Evolutionary conservation across 2,797 vertebrate species (phyloP), one percentile per base, ranked within the genome.

Genomic region (Gymnothorax reevesii): DNA sequence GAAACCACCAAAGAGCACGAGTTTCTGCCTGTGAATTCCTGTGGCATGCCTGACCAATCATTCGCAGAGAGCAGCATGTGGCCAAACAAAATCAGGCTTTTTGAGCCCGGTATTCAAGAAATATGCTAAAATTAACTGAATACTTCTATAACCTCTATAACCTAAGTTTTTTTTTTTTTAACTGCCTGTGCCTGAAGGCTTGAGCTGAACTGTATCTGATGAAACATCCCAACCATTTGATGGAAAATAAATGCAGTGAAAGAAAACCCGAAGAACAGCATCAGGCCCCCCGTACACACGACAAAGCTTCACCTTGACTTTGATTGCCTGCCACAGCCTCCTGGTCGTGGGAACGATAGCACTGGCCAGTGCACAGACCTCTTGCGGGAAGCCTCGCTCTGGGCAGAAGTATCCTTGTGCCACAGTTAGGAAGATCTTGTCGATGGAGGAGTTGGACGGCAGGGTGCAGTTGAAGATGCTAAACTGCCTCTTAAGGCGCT

Each of bases 401-500:
- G 93, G 91, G 91, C 96, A 97, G 93, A 97, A 97, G 90, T 97
- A 95, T 1, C 97, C 97, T 88, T 91, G 93, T 85, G 96, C 96
- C 91, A 97, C 89, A 0, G 96, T 96, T 86, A 88, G 86, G 87
- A 97, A 97, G 92, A 97, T 95, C 88, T 95, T 96, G 87, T 97
- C 96, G 55, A 97, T 96, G 87, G 97, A 97, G 54, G 95, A 95
- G 91, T 95, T 95, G 88, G 97, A 96, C 84, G 97, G 97, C 60
- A 97, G 90, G 0, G 97, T 96, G 93, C 96, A 97, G 91, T 97
- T 97, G 87, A 97, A 97, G 91, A 96, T 90, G 88, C 92, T 94
- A 91, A 97, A 97, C 87, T 97, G 97, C 10, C 97, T 94, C 90
- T 97, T 97, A 73, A 97, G 95, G 15, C 97, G 95, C 90, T 97